phyloP scores from a whole-genome alignment of 2,797 vertebrate species.

The Antrozous pallidus region DNA sequence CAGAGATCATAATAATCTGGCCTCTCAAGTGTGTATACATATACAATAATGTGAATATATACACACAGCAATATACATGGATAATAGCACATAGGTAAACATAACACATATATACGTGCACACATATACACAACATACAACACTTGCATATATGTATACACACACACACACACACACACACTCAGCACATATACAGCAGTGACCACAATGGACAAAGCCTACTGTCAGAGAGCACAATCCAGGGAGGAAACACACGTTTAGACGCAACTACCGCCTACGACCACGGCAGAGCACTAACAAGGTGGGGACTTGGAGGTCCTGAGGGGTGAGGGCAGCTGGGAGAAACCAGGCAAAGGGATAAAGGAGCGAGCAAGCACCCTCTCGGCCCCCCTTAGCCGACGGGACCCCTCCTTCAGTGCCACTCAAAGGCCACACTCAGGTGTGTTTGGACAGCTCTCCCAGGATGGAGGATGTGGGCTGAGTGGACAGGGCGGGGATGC shows the following conservation, averaged over 20 bases:
- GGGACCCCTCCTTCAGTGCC: fast-evolving
- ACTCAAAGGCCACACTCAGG: fast-evolving
- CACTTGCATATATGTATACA: fast-evolving
- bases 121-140: fast-evolving
- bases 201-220: not conserved
- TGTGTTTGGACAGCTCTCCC: not conserved
- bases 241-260: fast-evolving
- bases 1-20: too few species aligned
- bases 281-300: fast-evolving
- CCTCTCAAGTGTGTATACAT: too few species aligned
- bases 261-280: fast-evolving
- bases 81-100: fast-evolving
- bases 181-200: fast-evolving
- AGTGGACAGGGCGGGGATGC: fast-evolving
- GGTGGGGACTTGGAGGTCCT: not conserved
- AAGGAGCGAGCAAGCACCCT: not conserved
- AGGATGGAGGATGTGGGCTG: fast-evolving
- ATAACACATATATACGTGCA: fast-evolving
- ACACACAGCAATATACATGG: not conserved
- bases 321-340: not conserved
- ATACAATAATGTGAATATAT: fast-evolving
- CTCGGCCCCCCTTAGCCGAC: too few species aligned
- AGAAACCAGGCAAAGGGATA: not conserved
- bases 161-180: too few species aligned
- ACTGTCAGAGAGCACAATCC: not conserved